Conservation (phyloP, 2,797 vertebrate genomes). For the Lutjanus argentimaculatus region DNA sequence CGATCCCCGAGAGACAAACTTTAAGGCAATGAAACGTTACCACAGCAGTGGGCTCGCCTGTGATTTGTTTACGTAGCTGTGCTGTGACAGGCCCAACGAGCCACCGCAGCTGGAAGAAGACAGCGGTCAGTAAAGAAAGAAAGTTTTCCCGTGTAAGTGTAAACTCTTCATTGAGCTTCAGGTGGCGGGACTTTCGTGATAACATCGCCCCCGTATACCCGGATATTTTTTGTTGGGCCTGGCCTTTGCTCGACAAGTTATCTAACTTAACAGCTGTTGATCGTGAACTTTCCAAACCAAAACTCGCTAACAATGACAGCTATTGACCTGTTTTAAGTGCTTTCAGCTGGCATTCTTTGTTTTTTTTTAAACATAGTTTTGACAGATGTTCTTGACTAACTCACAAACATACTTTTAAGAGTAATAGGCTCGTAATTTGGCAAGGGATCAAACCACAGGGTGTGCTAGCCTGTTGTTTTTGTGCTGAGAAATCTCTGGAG, state of each 20-base stretch:
- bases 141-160: neutral
- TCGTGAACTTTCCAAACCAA: constrained; percentile 16
- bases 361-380: neutral
- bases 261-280: constrained; percentile 15
- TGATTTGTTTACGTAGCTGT: constrained; percentile 56
- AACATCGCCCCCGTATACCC: fast-evolving
- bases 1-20: neutral
- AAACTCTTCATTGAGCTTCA: neutral
- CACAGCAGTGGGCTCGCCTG: neutral
- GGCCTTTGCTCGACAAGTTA: constrained; percentile 50
- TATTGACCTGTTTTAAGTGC: neutral
- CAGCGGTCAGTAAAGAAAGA: constrained; percentile 58
- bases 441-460: neutral
- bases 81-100: constrained; percentile 32
- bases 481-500: constrained; percentile 73
- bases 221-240: neutral
- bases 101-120: too few species aligned
- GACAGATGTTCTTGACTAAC: neutral
- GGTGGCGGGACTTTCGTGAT: neutral
- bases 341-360: neutral
- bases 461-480: constrained; percentile 59
- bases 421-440: neutral
- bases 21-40: fast-evolving
- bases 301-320: neutral
- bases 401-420: fast-evolving